phyloP scores from a whole-genome alignment of 2,888 invertebrate species.

The Xestoiulus laeticollis region DNA sequence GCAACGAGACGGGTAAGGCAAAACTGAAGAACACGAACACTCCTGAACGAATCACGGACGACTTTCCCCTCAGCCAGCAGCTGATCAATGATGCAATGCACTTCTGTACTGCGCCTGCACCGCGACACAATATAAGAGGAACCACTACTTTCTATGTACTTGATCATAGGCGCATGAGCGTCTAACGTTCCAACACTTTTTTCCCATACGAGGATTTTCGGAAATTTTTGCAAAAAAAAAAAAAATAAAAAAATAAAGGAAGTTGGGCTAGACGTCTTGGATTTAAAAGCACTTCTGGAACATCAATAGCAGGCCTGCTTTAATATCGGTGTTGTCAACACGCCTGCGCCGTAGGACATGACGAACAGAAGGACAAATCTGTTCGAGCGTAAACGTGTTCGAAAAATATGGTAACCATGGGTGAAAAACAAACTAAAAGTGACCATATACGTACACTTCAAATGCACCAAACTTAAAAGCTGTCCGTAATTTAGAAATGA shows the following conservation, averaged over 20 bases:
- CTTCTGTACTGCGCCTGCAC: slow-evolving; percentile 8
- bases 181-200: not conserved
- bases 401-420: too few relatives aligned
- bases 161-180: not conserved
- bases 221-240: not conserved
- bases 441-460: too few relatives aligned
- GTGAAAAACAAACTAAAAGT: too few relatives aligned
- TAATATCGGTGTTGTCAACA: not conserved
- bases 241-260: not conserved
- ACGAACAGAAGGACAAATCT: not conserved
- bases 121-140: not conserved
- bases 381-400: not conserved
- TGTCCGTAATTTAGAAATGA: too few relatives aligned
- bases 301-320: not conserved
- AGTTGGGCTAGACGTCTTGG: not conserved
- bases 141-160: not conserved
- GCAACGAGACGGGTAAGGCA: not conserved
- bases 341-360: not conserved
- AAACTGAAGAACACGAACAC: not conserved
- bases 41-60: not conserved
- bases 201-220: not conserved
- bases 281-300: not conserved
- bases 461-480: too few relatives aligned
- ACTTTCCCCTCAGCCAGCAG: not conserved
- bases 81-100: slow-evolving; percentile 2